Evolutionary conservation across 1,140 invertebrate species (phyloP), one percentile per base, ranked within the genome.

Genomic region (Belonocnema kinseyi): DNA sequence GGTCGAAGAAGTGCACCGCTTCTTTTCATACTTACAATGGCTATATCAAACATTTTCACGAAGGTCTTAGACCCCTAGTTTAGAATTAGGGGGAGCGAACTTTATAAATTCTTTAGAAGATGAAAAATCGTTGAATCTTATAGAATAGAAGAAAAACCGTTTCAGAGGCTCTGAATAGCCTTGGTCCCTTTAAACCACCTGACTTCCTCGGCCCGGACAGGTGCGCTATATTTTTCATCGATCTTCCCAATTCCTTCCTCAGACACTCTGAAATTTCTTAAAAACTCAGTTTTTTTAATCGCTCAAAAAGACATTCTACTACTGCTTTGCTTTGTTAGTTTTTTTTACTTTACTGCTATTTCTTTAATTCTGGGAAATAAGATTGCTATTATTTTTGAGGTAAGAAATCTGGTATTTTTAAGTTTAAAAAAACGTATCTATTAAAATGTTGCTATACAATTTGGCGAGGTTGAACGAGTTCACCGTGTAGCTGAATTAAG

Each of bases 111-210:
- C 40, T 66, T 33, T 66, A n/a, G 61, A 66, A 5, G 26, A 26
- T 66, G 58, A 66, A 66, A 66, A 66, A 66, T 66, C 61, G 61
- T 66, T 66, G 26, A 66, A 33, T 46, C 33, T 66, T 6, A 40
- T 66, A 33, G 10, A 16, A 14, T 12, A 40, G 61, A 13, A n/a
- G 13, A 10, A 40, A 61, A 66, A 66, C 61, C 26, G 26, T 66
- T 66, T 40, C 14, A 46, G 14, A 33, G 26, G 14, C 14, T 66
- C 61, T 40, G 61, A 66, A 66, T 66, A 66, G 26, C 26, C 26
- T 40, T 66, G 61, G 33, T 66, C 61, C 61, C 61, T 66, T 66
- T 66, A 66, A 66, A 66, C 33, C 61, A 66, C 61, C 61, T 66
- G 61, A 66, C 61, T 66, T 66, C 61, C 61, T 66, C 40, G 16